Evolutionary conservation across 2,888 invertebrate species (phyloP), one percentile per base, ranked within the genome.

Genomic region (Heliconius charithonia): DNA sequence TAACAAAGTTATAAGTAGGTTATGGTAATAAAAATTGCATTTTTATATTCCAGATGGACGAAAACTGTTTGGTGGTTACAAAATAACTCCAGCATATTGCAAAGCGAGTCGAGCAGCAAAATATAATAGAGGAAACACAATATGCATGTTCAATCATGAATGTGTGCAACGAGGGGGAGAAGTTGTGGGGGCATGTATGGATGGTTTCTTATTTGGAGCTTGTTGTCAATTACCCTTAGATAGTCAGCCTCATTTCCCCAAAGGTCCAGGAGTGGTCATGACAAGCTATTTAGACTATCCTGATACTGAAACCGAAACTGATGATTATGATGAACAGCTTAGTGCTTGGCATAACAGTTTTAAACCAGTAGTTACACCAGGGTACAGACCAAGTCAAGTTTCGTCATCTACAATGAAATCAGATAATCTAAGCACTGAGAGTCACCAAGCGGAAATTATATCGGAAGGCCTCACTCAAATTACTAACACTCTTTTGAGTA

Each of bases 71-170:
- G 98, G 98, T 9, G 98, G 98, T 13, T 98, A 98, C 90, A 95
- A 97, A 88, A 98, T 98, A 95, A 97, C 97, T 22, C 98, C 98
- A 7, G 96, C 97, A 83, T 96, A 96, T 84, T 98, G 98, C 91
- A 97, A 97, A 86, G 96, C 97, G 29, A 96, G 97, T 9, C 92
- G 96, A 87, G 96, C 96, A 63, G 93, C 96, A 29, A 95, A 94
- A 83, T 95, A 95, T 69, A 96, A 96, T 85, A 94, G 95, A 84
- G 97, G 97, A 1, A 97, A 97, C 65, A 97, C 97, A 63, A 97
- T 98, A 86, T 98, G 98, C 91, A 98, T 98, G 98, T 98, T 98
- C 95, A 98, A 98, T 92, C 98, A 98, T 87, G 98, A 98, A 88
- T 98, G 98, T 88, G 95, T 95, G 1, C 97, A 97, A 84, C 95